A percentile compares a stretch with the other conserved stretches of the same genome.
phyloP scores from a whole-genome alignment of 2,797 vertebrate species.

The Hylomyscus alleni region DNA sequence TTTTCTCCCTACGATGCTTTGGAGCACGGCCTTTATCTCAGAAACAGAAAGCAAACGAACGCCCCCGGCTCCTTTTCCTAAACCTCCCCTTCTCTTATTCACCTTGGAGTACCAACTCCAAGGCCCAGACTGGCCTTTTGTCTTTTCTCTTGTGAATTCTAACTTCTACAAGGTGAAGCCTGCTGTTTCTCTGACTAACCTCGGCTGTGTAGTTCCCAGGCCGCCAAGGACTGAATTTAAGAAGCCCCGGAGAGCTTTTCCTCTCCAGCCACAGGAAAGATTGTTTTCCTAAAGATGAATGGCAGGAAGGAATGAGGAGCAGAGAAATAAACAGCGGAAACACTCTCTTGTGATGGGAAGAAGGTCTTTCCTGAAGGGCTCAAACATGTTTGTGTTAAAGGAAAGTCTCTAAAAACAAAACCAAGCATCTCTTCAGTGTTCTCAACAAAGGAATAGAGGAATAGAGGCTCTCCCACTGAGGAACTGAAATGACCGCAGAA shows the following conservation, averaged over 20 bases:
- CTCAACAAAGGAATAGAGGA: neutral
- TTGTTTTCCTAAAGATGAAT: conserved; percentile 6
- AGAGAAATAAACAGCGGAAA: conserved; percentile 7
- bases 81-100: neutral
- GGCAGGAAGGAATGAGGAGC: neutral
- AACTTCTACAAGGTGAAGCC: neutral
- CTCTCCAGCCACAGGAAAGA: neutral
- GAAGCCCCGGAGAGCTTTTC: neutral
- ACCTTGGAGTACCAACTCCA: neutral
- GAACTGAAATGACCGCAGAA: neutral
- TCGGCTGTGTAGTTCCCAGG: neutral
- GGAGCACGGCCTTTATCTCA: neutral
- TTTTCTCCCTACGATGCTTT: neutral
- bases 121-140: neutral
- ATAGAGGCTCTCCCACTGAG: neutral
- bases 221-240: neutral
- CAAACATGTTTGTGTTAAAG: conserved; percentile 15
- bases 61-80: neutral
- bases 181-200: conserved; percentile 8
- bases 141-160: neutral
- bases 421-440: neutral
- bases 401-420: neutral
- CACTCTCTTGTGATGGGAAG: neutral
- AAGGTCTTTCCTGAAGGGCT: neutral
- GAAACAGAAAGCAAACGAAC: neutral